Evolutionary conservation across 2,113 vertebrate species (phyloP).

Genomic region (Elachura formosa): DNA sequence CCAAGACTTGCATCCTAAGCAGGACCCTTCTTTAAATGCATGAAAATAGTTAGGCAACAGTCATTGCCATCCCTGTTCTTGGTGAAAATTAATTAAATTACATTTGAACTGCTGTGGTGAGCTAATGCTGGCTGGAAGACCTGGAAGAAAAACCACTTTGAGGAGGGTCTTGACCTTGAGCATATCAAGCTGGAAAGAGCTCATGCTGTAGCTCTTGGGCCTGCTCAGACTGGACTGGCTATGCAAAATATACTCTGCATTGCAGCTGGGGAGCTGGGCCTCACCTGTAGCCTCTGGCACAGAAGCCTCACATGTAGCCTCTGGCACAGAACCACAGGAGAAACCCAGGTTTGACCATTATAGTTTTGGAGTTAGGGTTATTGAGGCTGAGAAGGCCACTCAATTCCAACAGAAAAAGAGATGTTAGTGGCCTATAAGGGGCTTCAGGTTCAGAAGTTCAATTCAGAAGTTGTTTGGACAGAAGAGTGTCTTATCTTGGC

Average conservation of each 20-base stretch:
- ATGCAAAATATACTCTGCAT: not conserved
- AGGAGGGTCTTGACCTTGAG: not conserved
- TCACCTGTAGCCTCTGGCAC: not conserved
- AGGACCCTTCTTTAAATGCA: not conserved
- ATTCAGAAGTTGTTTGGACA: not conserved
- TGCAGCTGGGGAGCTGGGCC: not conserved
- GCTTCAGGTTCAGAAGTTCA: not conserved
- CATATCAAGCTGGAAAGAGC: not conserved
- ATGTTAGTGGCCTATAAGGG: not conserved
- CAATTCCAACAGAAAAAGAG: not conserved
- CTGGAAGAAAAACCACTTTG: not conserved
- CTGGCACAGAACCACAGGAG: not conserved
- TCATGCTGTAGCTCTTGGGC: not conserved
- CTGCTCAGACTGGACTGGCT: rapidly evolving
- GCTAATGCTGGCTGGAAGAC: not conserved
- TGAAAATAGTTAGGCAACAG: not conserved
- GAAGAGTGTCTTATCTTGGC: not conserved
- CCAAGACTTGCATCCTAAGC: not conserved
- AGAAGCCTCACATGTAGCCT: not conserved
- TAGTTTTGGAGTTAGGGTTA: not conserved
- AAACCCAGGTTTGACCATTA: not conserved
- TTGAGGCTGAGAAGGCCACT: not conserved
- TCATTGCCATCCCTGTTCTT: not conserved
- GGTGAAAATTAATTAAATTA: not conserved
- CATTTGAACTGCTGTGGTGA: not conserved